Base-by-base conservation (phyloP, 2,888 invertebrate species). In the Scrobipalpa costella region DNA sequence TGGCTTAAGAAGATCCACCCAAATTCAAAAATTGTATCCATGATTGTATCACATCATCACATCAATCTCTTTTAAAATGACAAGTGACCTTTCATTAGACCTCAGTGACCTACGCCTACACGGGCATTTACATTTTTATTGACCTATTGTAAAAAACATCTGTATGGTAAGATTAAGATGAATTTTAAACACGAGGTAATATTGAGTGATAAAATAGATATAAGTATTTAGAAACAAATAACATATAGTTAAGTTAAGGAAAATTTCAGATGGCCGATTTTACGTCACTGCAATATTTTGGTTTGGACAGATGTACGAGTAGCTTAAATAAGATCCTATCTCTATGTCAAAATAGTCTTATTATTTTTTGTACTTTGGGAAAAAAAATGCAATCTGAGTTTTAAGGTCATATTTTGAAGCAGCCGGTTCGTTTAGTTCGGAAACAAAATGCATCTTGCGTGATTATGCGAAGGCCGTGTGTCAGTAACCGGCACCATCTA, bases 391-490 rank as follows among this genome's bases (percentile, higher is more conserved):
- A 27, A 27, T 27, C 27, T 27, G n/a, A 7, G 7, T 50, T 50
- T 50, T 21, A 19, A n/a, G 52, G 52, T 52, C 33, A 52, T 52
- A n/a, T 52, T 33, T 7, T 33, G 33, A 27, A 19, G 52, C 27
- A 33, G 27, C 52, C 27, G 52, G 11, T 21, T 13, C 3, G 44
- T 15, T 1, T 15, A 15, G 15, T 15, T 15, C 44, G 44, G 15
- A 15, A 33, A 57, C 44, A 59, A 57, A n/a, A 64, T 57, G 67
- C 52, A 64, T 65, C 65, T 72, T 61, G 72, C 74, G 69, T 73
- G 73, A 68, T 70, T 17, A 64, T 65, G 63, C 64, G 75, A 78
- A 80, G 80, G 79, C 66, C 73, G 67, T 63, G 68, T 69, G 69
- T 70, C 66, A 70, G 63, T 70, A 69, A 71, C 63, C 66, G 44